Base-by-base conservation (phyloP, 2,888 invertebrate species). In the Bembecia ichneumoniformis region DNA sequence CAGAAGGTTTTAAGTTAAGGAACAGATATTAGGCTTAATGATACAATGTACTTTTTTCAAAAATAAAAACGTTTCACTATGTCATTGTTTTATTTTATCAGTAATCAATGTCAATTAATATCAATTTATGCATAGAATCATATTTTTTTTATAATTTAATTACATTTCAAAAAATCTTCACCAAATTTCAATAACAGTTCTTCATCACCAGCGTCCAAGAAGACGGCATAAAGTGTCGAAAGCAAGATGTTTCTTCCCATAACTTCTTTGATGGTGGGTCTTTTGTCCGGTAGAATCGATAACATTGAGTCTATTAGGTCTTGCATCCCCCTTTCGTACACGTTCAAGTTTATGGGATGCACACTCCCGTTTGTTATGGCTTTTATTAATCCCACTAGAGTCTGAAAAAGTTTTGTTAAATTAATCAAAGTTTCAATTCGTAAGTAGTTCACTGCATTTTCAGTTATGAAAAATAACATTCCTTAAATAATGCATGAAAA, bases 281-380 rank as follows among this genome's bases (percentile, higher is more conserved):
- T 81, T 59, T 89, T 88, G 46, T 87, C 86, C 0, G 93, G 92
- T 58, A 92, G 76, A 2, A 90, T 70, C 47, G 91, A 89, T 20
- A 93, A 71, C 89, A 92, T 90, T 10, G 82, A 78, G 55, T 91
- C 88, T 9, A 93, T 88, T 2, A 93, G 76, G 51, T 89, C 88
- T 63, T 91, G 90, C 62, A 93, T 78, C 50, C 90, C 89, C 56
- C 87, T 74, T 47, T 90, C 90, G 67, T 91, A 93, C 13, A 78
- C 74, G 10, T 80, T 75, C 16, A 74, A 64, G 60, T 90, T 83
- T 36, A 93, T 90, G 1, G 89, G 88, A 53, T 89, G 88, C 47
- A 90, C 89, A 51, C 88, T 90, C 7, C 91, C 92, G 47, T 88
- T 82, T 60, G 91, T 90, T 54, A 93, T 93, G 54, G 90, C 90